Evolutionary conservation across 2,888 invertebrate genomes (phyloP).

Genomic region (Phyto melanocephala): DNA sequence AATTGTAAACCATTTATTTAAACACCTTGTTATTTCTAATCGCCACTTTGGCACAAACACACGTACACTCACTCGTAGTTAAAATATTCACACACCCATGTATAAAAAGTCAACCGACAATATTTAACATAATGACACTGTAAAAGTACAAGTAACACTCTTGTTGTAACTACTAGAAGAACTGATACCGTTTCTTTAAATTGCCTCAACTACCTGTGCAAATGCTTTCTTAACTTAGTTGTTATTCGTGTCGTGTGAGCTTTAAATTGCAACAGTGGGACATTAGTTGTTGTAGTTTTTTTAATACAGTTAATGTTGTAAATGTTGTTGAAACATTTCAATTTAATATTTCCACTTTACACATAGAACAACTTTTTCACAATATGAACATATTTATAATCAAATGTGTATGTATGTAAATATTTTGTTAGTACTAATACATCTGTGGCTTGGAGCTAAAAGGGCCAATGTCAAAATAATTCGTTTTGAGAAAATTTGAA

Average conservation of each 20-base stretch:
- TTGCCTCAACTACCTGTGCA: background rate
- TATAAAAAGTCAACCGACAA: no score
- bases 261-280: slow-evolving; percentile 36
- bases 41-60: slow-evolving; percentile 21
- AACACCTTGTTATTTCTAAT: slow-evolving; percentile 38
- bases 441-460: no score
- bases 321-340: slow-evolving; percentile 56
- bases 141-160: slow-evolving; percentile 47
- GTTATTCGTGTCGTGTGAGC: background rate
- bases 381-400: no score
- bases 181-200: background rate
- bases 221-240: background rate
- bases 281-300: slow-evolving; percentile 5
- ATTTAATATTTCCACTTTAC: slow-evolving; percentile 48
- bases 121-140: slow-evolving; percentile 45
- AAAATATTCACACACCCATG: no score
- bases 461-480: no score
- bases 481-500: no score
- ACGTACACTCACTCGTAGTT: background rate
- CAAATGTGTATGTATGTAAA: no score
- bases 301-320: slow-evolving; percentile 45
- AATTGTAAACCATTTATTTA: slow-evolving; percentile 45
- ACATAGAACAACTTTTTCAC: slow-evolving; percentile 29
- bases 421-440: no score
- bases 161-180: slow-evolving; percentile 14